Evolutionary conservation across 2,888 invertebrate genomes (phyloP).

Genomic region (Hirtodrosophila confusa): DNA sequence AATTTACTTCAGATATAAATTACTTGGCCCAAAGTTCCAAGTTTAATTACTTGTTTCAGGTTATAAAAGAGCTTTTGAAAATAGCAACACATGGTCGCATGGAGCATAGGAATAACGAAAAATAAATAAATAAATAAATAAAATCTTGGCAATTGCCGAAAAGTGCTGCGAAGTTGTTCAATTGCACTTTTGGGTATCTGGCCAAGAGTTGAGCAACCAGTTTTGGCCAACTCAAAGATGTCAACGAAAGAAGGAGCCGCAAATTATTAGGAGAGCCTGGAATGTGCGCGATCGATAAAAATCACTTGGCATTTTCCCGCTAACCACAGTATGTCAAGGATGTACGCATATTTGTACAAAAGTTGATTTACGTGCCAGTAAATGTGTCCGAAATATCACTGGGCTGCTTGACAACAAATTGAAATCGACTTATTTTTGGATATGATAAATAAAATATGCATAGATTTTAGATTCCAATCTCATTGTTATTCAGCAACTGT

Average conservation of each 20-base stretch:
- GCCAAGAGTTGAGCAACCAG: conserved; percentile 58
- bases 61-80: not conserved
- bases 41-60: too few species aligned
- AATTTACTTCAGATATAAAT: too few species aligned
- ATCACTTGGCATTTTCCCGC: conserved; percentile 9
- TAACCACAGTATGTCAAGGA: conserved; percentile 22
- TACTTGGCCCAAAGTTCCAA: too few species aligned
- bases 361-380: not conserved
- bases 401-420: conserved; percentile 1
- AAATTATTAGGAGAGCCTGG: conserved; percentile 4
- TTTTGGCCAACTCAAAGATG: conserved; percentile 61
- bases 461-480: not conserved
- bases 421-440: not conserved
- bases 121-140: too few species aligned
- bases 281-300: not conserved
- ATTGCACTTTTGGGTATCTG: conserved; percentile 35
- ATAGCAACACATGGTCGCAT: not conserved
- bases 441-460: too few species aligned
- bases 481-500: not conserved
- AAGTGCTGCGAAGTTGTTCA: conserved; percentile 22
- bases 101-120: conserved; percentile 29
- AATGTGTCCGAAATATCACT: conserved; percentile 1
- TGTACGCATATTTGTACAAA: not conserved
- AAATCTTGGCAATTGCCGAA: conserved; percentile 37
- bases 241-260: conserved; percentile 47